These are phyloP conservation scores for Talpa occidentalis DNA, from an alignment of 2,113 vertebrate species.

Conservation along the genomic window DNA sequence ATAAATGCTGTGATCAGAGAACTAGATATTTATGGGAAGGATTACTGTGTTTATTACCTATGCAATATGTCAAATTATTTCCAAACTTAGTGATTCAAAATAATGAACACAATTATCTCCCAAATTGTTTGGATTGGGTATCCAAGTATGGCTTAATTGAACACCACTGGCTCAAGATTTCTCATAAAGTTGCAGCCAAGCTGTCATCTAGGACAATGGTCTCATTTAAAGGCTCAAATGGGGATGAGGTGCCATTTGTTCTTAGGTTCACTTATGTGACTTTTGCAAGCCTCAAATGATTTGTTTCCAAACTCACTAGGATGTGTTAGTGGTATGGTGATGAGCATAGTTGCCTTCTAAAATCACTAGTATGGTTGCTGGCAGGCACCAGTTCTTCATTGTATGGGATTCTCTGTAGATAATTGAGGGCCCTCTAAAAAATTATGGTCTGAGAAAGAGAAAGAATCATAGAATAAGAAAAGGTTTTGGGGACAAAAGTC, in stretches of 20 bases:
- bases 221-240: neutral
- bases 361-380: neutral
- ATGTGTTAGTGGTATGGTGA: too few relatives aligned
- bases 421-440: neutral
- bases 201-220: neutral
- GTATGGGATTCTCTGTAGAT: neutral
- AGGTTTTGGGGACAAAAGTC: neutral
- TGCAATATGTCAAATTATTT: neutral
- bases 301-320: slow-evolving; percentile 11
- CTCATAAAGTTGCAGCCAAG: neutral
- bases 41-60: neutral
- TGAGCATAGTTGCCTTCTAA: too few relatives aligned
- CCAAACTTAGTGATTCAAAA: neutral
- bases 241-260: neutral
- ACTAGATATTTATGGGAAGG: neutral
- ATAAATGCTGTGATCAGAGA: neutral
- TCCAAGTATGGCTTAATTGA: neutral
- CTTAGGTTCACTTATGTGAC: neutral
- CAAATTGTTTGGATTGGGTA: neutral
- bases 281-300: neutral
- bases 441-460: neutral
- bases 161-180: neutral
- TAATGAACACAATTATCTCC: neutral
- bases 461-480: neutral
- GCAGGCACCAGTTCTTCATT: neutral